phyloP scores from a whole-genome alignment of 2,113 vertebrate species.

The Willisornis vidua region DNA sequence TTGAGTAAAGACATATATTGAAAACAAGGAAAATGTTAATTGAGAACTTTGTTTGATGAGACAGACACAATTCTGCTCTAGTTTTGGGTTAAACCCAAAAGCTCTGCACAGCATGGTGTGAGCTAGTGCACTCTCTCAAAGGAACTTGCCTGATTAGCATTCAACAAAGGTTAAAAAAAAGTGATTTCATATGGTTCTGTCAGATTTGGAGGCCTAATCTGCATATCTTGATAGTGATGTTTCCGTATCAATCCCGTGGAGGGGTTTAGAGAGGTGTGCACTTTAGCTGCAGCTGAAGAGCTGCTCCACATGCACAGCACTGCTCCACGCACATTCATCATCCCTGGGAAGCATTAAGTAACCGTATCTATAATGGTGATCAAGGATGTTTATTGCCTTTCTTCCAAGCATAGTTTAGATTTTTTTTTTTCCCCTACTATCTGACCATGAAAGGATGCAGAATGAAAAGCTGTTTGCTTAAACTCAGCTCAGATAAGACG shows the following conservation, averaged over 20 bases:
- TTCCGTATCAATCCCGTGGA: neutral
- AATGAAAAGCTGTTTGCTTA: constrained; percentile 11
- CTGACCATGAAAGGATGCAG: neutral
- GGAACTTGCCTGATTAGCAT: neutral
- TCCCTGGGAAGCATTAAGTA: neutral
- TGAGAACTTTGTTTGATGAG: neutral
- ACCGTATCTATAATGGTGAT: neutral
- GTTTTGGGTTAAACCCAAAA: neutral
- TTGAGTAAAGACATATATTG: neutral
- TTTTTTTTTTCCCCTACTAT: neutral
- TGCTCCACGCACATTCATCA: accelerated
- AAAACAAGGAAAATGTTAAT: neutral
- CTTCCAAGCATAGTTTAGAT: neutral
- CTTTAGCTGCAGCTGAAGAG: neutral
- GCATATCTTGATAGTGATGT: neutral
- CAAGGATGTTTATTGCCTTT: neutral
- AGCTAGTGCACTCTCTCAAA: neutral
- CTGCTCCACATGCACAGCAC: neutral
- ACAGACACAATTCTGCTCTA: neutral
- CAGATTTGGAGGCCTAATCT: neutral
- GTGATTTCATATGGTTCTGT: neutral
- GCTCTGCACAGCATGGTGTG: neutral
- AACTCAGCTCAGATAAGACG: neutral
- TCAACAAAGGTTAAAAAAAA: neutral
- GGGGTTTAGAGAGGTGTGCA: neutral